These are phyloP conservation scores for Trachymyrmex cornetzi DNA, from an alignment of 1,140 invertebrate genomes.

Conservation along the genomic window DNA sequence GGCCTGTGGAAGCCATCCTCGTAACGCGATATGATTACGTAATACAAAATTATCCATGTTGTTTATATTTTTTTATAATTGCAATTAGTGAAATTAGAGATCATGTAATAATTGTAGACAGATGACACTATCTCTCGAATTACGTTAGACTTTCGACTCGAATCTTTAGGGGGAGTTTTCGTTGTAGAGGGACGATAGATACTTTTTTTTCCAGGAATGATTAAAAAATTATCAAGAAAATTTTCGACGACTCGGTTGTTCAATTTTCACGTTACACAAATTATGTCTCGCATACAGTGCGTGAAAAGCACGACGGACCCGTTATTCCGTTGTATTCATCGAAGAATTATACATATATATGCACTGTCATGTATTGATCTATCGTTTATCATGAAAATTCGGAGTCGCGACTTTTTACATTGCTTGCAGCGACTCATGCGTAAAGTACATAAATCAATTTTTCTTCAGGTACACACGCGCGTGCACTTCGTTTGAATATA, in stretches of 20 bases:
- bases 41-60: slow-evolving; percentile 76
- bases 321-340: neutral
- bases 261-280: slow-evolving; percentile 23
- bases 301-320: neutral
- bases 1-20: slow-evolving; percentile 29
- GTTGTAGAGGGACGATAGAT: neutral
- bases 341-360: too few relatives aligned
- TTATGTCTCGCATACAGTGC: neutral
- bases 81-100: slow-evolving; percentile 73
- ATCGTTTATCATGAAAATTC: slow-evolving; percentile 30
- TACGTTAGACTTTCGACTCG: slow-evolving; percentile 36
- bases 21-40: slow-evolving; percentile 53
- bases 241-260: slow-evolving; percentile 20
- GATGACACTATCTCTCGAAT: slow-evolving; percentile 32
- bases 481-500: neutral
- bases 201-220: neutral
- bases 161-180: neutral
- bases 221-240: neutral
- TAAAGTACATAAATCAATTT: slow-evolving; percentile 45
- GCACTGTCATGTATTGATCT: neutral
- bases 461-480: slow-evolving; percentile 9
- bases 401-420: slow-evolving; percentile 16
- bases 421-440: slow-evolving; percentile 27
- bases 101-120: slow-evolving; percentile 59
- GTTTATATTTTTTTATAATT: slow-evolving; percentile 81